Percentiles rank a stretch among this genome's conserved stretches.
Conservation (phyloP, 2,888 invertebrate species). For the Erebia palarica region DNA sequence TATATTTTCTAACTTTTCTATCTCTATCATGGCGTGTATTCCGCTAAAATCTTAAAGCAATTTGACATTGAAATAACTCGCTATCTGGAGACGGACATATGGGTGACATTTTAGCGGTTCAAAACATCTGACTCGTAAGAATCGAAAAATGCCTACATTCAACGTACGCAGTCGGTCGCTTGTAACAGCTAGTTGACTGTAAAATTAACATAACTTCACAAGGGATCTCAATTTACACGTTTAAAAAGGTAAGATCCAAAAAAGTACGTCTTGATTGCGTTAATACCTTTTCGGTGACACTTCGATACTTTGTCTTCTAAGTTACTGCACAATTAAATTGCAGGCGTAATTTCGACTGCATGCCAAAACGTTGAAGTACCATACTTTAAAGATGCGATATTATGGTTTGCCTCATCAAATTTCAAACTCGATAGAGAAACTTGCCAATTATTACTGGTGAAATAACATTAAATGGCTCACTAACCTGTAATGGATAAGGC, state of each 20-base stretch:
- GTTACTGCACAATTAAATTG: constrained; percentile 12
- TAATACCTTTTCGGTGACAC: not conserved
- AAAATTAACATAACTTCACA: not conserved
- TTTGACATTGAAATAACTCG: not conserved
- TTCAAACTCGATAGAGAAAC: not conserved
- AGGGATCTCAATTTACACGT: not conserved
- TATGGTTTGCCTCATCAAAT: not conserved
- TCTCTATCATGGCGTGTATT: too few relatives aligned
- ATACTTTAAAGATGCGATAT: constrained; percentile 1
- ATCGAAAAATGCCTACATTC: not conserved
- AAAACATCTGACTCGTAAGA: too few relatives aligned
- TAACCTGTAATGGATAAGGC: too few relatives aligned
- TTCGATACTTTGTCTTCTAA: constrained; percentile 1
- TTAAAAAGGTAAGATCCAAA: constrained; percentile 4
- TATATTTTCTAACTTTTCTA: not conserved
- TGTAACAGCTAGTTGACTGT: not conserved
- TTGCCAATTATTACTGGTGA: not conserved
- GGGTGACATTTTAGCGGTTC: not conserved
- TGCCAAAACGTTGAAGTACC: not conserved
- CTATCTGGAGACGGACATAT: not conserved
- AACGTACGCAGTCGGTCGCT: not conserved
- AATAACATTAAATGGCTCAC: not conserved
- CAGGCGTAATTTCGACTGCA: not conserved
- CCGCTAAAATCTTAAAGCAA: not conserved
- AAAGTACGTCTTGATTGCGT: constrained; percentile 2